These are phyloP conservation scores for Pangasius djambal DNA, from an alignment of 2,797 vertebrate genomes.

Conservation along the genomic window DNA sequence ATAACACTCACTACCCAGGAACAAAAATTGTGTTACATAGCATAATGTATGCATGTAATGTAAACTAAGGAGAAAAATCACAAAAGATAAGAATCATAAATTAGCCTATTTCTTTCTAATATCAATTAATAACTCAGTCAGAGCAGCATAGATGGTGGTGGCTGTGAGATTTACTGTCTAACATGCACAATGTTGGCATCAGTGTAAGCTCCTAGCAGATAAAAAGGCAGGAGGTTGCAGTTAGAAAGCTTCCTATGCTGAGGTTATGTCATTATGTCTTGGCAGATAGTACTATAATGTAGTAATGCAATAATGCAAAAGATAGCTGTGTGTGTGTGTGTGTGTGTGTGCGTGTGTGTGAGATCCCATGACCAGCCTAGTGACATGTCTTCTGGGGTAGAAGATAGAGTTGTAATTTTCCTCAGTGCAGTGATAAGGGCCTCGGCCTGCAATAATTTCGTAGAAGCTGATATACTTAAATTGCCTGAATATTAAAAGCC, in stretches of 20 bases:
- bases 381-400: slow-evolving; percentile 65
- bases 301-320: slow-evolving; percentile 22
- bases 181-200: neutral
- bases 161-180: neutral
- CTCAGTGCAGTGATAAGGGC: slow-evolving; percentile 66
- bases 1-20: neutral
- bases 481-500: slow-evolving; percentile 67
- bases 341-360: slow-evolving; percentile 28
- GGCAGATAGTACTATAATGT: neutral
- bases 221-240: slow-evolving; percentile 6
- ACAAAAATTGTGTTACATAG: neutral
- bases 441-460: slow-evolving; percentile 64
- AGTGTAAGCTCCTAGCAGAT: slow-evolving; percentile 6
- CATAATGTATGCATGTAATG: neutral
- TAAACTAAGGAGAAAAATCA: too few species aligned
- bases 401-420: slow-evolving; percentile 74
- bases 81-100: neutral
- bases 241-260: slow-evolving; percentile 18
- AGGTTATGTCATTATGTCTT: neutral
- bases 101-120: neutral
- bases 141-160: neutral
- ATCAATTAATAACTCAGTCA: neutral
- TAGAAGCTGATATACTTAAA: slow-evolving; percentile 65
- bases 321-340: slow-evolving; percentile 10
- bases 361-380: slow-evolving; percentile 37